Evolutionary conservation across 2,888 invertebrate genomes (phyloP).

Genomic region (Athalia rosae): DNA sequence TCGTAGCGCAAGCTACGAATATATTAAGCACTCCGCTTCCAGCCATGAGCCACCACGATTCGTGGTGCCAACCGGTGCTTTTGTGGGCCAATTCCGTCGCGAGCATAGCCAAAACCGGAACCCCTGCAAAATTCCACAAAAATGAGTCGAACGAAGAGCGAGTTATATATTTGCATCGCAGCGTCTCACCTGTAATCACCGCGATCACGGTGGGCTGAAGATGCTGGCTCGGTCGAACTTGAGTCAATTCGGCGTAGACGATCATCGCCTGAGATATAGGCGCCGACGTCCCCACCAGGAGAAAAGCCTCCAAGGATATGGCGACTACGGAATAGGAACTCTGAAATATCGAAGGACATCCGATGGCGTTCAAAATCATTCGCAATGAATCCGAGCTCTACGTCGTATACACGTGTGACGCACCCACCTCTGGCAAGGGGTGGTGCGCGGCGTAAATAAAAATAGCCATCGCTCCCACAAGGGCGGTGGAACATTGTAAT

Average conservation of each 20-base stretch:
- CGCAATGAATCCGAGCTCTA: no score
- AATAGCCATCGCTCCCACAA: conserved; percentile 82
- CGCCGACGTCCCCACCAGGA: conserved; percentile 82
- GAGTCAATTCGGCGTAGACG: conserved; percentile 82
- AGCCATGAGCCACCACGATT: conserved; percentile 81
- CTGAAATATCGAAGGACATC: conserved; percentile 71
- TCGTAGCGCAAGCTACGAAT: conserved; percentile 81
- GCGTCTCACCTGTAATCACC: conserved; percentile 78
- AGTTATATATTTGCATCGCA: not conserved
- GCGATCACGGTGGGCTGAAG: conserved; percentile 81
- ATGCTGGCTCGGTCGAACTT: conserved; percentile 75
- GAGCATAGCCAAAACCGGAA: conserved; percentile 80
- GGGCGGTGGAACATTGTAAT: conserved; percentile 81
- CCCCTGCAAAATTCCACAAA: conserved; percentile 73
- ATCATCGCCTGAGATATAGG: conserved; percentile 83
- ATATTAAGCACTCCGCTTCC: conserved; percentile 79
- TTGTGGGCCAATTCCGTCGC: conserved; percentile 82
- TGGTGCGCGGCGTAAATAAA: conserved; percentile 72
- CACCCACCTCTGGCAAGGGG: conserved; percentile 68
- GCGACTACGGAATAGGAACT: conserved; percentile 78
- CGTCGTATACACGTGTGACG: not conserved
- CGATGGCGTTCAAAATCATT: not conserved
- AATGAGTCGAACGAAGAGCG: not conserved
- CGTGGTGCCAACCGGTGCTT: conserved; percentile 76
- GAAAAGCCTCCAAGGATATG: conserved; percentile 79